These are phyloP conservation scores for Caprella mutica DNA, from an alignment of 2,888 invertebrate genomes.

Conservation along the genomic window DNA sequence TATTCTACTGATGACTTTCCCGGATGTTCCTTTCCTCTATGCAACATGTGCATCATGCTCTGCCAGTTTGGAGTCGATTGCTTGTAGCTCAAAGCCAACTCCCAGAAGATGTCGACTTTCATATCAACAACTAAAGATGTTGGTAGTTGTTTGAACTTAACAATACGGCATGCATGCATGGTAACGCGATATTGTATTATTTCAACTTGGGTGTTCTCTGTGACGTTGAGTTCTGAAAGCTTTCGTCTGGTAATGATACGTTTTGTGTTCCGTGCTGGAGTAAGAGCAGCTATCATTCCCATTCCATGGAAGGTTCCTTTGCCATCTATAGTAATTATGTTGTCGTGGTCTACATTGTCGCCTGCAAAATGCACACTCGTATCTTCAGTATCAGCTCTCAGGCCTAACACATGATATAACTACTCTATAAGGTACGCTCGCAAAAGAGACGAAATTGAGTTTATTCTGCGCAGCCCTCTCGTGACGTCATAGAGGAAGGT, in stretches of 20 bases:
- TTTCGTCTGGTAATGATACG: neutral
- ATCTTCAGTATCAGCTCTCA: constrained; percentile 3
- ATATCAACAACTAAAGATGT: neutral
- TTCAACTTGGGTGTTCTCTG: neutral
- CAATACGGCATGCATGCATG: neutral
- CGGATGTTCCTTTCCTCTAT: constrained; percentile 12
- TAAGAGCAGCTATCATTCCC: constrained; percentile 27
- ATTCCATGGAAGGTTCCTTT: constrained; percentile 16
- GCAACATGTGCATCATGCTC: constrained; percentile 13
- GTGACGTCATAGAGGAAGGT: no score
- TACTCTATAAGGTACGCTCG: no score
- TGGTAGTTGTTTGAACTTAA: neutral
- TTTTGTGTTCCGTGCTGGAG: constrained; percentile 13
- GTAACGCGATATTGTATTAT: constrained; percentile 3
- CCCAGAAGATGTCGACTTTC: constrained; percentile 11
- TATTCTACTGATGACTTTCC: constrained; percentile 23
- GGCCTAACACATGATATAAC: no score
- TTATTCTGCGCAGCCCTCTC: no score
- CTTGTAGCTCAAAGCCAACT: constrained; percentile 6
- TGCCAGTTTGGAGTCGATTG: constrained; percentile 12
- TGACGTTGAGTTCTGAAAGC: neutral
- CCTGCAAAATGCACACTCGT: constrained; percentile 8
- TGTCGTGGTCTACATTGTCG: constrained; percentile 31
- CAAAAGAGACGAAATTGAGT: no score
- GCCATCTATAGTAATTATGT: constrained; percentile 23